Evolutionary conservation across 2,888 invertebrate species (phyloP).

Genomic region (Mesoligia furuncula): DNA sequence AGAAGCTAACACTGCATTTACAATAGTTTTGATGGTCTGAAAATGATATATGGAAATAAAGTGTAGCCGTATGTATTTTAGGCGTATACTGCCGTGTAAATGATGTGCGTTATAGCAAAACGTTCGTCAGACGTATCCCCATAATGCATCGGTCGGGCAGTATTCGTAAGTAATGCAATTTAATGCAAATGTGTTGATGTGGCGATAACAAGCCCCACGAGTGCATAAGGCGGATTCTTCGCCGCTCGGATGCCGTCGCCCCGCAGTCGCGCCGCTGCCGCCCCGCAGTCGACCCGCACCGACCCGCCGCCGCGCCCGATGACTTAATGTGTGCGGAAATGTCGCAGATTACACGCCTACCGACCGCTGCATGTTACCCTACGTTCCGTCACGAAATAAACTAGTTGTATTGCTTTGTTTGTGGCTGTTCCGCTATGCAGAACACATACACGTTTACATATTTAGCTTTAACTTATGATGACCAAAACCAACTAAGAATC

Average conservation of each 20-base stretch:
- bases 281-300: slow-evolving; percentile 29
- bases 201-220: slow-evolving; percentile 73
- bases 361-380: slow-evolving; percentile 60
- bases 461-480: slow-evolving; percentile 46
- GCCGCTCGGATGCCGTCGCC: slow-evolving; percentile 2
- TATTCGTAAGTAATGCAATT: slow-evolving; percentile 77
- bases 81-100: slow-evolving; percentile 1
- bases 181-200: slow-evolving; percentile 84
- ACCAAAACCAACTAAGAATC: slow-evolving; percentile 23
- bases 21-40: slow-evolving; percentile 40
- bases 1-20: slow-evolving; percentile 41
- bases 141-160: slow-evolving; percentile 48
- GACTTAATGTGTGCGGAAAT: slow-evolving; percentile 75
- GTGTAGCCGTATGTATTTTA: slow-evolving; percentile 7
- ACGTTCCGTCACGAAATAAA: slow-evolving; percentile 56
- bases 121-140: slow-evolving; percentile 40
- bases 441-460: slow-evolving; percentile 35
- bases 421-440: slow-evolving; percentile 49
- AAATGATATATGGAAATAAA: slow-evolving; percentile 38
- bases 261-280: slow-evolving; percentile 31
- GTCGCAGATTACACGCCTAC: slow-evolving; percentile 70
- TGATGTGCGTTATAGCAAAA: slow-evolving; percentile 7
- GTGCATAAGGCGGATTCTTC: slow-evolving; percentile 57
- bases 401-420: slow-evolving; percentile 53
- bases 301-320: slow-evolving; percentile 53